These are phyloP conservation scores for Porites australiensis DNA, from an alignment of 64 coral and sea anemone genomes.

Conservation along the genomic window DNA sequence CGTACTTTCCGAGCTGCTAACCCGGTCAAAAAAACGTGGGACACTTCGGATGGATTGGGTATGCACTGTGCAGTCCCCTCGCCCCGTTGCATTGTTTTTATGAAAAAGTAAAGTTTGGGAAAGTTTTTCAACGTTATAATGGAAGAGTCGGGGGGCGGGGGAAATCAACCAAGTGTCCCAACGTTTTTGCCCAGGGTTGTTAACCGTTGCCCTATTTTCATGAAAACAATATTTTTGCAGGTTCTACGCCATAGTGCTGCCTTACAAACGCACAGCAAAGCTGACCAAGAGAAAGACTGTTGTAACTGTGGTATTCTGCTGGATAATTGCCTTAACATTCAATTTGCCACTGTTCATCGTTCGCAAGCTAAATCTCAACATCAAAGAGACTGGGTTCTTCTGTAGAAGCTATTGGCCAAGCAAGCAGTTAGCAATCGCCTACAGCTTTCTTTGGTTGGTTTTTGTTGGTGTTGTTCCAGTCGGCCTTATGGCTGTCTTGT, in stretches of 20 bases:
- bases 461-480: slow-evolving; percentile 46
- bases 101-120: too few species aligned
- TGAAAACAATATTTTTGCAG: not conserved
- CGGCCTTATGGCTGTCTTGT: slow-evolving; percentile 11
- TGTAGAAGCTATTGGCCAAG: slow-evolving; percentile 49
- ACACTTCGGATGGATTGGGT: too few species aligned
- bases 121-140: too few species aligned
- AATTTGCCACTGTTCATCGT: not conserved
- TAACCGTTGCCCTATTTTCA: too few species aligned
- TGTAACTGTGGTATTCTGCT: not conserved
- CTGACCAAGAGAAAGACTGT: slow-evolving; percentile 5
- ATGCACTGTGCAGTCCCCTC: too few species aligned
- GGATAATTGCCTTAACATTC: not conserved
- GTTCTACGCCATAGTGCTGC: slow-evolving; percentile 57
- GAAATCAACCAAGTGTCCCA: too few species aligned
- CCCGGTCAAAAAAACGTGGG: too few species aligned
- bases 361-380: not conserved
- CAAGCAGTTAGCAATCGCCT: not conserved
- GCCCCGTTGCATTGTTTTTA: too few species aligned
- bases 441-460: slow-evolving; percentile 39
- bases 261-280: slow-evolving; percentile 8
- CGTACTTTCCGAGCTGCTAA: too few species aligned
- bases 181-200: too few species aligned
- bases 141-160: too few species aligned
- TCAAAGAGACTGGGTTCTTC: slow-evolving; percentile 19